Percentiles rank a stretch among this genome's conserved stretches.
Evolutionary conservation across 2,888 invertebrate genomes (phyloP).

Genomic region (Sarcophaga variegata): DNA sequence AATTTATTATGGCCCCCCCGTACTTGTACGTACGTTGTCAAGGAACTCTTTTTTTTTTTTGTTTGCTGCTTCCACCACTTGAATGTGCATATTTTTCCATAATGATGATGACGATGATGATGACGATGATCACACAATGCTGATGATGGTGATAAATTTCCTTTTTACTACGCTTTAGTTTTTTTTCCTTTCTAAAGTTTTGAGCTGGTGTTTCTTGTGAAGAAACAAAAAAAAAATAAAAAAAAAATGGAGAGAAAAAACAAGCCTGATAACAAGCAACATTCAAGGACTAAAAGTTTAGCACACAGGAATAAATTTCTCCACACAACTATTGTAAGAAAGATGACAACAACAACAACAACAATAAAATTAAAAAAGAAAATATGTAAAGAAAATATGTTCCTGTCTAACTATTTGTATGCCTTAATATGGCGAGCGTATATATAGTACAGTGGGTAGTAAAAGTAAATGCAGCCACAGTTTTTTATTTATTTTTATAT

Average conservation of each 20-base stretch:
- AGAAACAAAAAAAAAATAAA: no score
- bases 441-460: no score
- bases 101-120: neutral
- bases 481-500: no score
- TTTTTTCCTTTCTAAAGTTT: neutral
- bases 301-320: slow-evolving; percentile 40
- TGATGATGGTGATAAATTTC: neutral
- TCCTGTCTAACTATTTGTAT: neutral
- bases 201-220: no score
- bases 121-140: neutral
- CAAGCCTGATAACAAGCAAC: slow-evolving; percentile 54
- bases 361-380: neutral
- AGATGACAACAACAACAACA: neutral
- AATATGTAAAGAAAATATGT: slow-evolving; percentile 7
- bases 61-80: neutral
- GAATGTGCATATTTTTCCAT: neutral
- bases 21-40: neutral
- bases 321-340: slow-evolving; percentile 28
- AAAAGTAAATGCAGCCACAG: no score
- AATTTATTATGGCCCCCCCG: neutral
- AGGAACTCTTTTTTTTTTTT: neutral
- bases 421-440: neutral
- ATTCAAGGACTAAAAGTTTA: slow-evolving; percentile 59
- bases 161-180: neutral
- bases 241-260: neutral